Conservation (phyloP, 2,888 invertebrate species). For the Conus canariensis region DNA sequence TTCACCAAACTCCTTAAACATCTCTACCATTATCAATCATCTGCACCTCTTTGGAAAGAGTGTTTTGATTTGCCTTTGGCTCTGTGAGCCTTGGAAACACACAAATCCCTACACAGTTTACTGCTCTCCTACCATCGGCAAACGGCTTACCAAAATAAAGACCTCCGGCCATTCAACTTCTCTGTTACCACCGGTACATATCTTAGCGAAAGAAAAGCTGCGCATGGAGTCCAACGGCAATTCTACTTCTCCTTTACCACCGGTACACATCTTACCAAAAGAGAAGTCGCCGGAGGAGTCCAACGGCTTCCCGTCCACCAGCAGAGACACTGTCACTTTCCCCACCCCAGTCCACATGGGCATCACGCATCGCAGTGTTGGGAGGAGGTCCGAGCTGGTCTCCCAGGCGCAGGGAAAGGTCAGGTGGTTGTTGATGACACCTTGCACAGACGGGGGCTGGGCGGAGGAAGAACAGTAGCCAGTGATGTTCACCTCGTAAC, state of each 20-base stretch:
- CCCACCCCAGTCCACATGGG: conserved; percentile 64
- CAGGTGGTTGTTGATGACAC: conserved; percentile 53
- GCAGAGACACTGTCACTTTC: conserved; percentile 49
- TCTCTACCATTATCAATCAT: too few relatives aligned
- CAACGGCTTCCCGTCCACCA: conserved; percentile 50
- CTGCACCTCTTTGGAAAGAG: too few relatives aligned
- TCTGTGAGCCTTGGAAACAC: too few relatives aligned
- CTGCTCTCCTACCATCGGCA: too few relatives aligned
- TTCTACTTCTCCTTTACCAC: not conserved
- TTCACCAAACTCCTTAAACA: too few relatives aligned
- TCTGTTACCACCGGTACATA: too few relatives aligned
- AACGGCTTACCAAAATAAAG: too few relatives aligned
- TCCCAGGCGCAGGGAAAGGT: conserved; percentile 55
- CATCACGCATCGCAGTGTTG: conserved; percentile 58
- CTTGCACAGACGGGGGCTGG: not conserved
- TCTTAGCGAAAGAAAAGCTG: too few relatives aligned
- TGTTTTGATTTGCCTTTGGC: too few relatives aligned
- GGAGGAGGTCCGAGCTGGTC: not conserved
- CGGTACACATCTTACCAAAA: not conserved
- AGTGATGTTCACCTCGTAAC: conserved; percentile 57
- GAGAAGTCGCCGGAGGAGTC: conserved; percentile 55
- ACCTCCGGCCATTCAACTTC: too few relatives aligned
- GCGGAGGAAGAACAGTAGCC: conserved; percentile 54
- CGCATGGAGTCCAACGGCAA: not conserved
- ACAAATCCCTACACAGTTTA: too few relatives aligned